Percentiles rank a stretch among this genome's conserved stretches.
These are phyloP conservation scores for Haliclona indistincta DNA, from an alignment of 37 sponge, comb jelly and placozoan genomes.

Conservation along the genomic window DNA sequence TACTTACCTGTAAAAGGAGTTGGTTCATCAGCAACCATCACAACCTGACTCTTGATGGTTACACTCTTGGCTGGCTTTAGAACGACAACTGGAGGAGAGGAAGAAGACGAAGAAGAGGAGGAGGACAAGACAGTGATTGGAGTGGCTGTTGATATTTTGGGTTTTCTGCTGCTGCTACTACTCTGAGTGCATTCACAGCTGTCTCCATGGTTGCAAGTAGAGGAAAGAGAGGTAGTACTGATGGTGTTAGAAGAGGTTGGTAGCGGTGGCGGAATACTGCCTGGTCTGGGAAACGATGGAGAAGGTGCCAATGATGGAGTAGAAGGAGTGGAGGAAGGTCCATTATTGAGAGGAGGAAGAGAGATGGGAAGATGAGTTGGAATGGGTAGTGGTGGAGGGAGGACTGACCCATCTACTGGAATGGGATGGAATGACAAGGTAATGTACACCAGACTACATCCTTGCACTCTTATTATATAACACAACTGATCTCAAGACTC, in stretches of 20 bases:
- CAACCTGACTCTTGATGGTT: background rate
- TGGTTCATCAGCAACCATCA: slow-evolving; percentile 51
- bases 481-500: slow-evolving; percentile 14
- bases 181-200: background rate
- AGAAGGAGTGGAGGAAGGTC: slow-evolving; percentile 10
- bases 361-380: slow-evolving; percentile 8
- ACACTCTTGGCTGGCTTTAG: too few species aligned
- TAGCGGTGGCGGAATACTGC: slow-evolving; percentile 8
- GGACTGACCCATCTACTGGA: background rate
- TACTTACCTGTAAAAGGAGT: slow-evolving; percentile 6
- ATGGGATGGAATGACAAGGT: background rate
- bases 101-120: background rate
- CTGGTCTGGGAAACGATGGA: slow-evolving; percentile 4
- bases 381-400: background rate
- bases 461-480: too few species aligned
- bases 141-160: background rate
- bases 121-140: too few species aligned
- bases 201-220: background rate
- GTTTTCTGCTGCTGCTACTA: background rate
- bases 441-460: background rate
- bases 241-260: background rate
- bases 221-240: background rate
- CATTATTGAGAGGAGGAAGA: slow-evolving; percentile 34
- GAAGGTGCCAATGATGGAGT: background rate
- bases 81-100: background rate